phyloP scores from a whole-genome alignment of 2,797 vertebrate species.

The Malurus leucopterus region DNA sequence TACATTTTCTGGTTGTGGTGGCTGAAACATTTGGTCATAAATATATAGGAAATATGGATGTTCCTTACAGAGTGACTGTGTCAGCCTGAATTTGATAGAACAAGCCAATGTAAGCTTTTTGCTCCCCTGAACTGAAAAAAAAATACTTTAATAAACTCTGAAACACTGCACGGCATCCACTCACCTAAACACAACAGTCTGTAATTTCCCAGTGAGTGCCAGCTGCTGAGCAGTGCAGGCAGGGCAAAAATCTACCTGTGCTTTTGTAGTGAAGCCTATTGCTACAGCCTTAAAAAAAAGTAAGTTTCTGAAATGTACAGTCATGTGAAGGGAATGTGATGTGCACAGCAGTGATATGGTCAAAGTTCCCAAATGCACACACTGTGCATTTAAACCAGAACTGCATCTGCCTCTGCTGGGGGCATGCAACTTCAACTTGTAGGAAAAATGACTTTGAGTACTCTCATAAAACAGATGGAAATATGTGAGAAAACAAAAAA shows the following conservation, averaged over 20 bases:
- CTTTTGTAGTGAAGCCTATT: background rate
- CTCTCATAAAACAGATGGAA: background rate
- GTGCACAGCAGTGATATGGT: background rate
- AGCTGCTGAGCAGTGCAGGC: background rate
- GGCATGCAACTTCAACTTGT: background rate
- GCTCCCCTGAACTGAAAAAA: background rate
- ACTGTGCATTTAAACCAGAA: background rate
- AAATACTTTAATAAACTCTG: background rate
- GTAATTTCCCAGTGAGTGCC: background rate
- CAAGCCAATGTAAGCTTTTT: background rate
- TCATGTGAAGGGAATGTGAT: background rate
- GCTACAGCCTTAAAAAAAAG: background rate
- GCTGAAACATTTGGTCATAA: constrained; percentile 9
- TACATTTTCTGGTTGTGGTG: constrained; percentile 1
- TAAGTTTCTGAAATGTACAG: background rate
- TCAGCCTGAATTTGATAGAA: constrained; percentile 36
- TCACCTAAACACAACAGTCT: background rate
- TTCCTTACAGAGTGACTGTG: background rate
- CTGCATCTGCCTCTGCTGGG: background rate
- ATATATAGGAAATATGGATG: background rate
- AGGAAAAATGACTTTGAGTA: background rate
- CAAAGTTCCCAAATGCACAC: background rate
- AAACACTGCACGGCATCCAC: constrained; percentile 4
- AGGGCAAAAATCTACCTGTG: background rate
- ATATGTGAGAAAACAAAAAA: background rate